Evolutionary conservation across 1,140 invertebrate genomes (phyloP), one percentile per base, ranked within the genome.

Genomic region (Penaeus vannamei): DNA sequence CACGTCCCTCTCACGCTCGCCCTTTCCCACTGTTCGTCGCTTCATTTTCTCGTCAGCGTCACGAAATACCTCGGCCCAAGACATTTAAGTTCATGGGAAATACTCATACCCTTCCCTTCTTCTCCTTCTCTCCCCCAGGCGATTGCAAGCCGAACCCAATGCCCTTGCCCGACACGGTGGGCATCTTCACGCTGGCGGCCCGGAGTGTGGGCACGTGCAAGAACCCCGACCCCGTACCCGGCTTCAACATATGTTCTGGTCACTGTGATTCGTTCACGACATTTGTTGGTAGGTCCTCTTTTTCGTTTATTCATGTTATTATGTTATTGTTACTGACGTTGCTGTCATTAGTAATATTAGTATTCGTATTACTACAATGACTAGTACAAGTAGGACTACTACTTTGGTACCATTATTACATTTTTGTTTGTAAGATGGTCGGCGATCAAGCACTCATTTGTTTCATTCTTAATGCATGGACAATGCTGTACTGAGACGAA

Each of bases 171-270:
- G 91, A 92, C 83, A 92, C 92, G 5, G 80, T 92, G 7, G 92
- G 91, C 32, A 84, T 91, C 20, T 91, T 92, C 82, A 60, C 81
- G 4, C 90, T 91, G 23, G 59, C 90, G 12, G 90, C 91, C 17
- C 36, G 86, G 46, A 77, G 85, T 5, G 90, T 91, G 66, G 92
- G 92, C 36, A 86, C 85, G 20, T 92, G 92, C 84, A 87, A 84
- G 19, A 92, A 92, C 79, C 86, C 87, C 8, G 83, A 92, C 2
- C 90, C 87, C 20, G 84, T 92, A 22, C 29, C 62, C 26, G 90
- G 87, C n/a, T 87, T 92, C 17, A 92, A 87, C 4, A 85, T 91
- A 77, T 92, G 92, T 76, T 86, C 85, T 20, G 92, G 92, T 59
- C 87, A 91, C 42, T 92, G 92, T 76, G 77, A 92, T 17, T 91